Evolutionary conservation across 2,797 vertebrate species (phyloP).

Genomic region (Dendrocincla fuliginosa): DNA sequence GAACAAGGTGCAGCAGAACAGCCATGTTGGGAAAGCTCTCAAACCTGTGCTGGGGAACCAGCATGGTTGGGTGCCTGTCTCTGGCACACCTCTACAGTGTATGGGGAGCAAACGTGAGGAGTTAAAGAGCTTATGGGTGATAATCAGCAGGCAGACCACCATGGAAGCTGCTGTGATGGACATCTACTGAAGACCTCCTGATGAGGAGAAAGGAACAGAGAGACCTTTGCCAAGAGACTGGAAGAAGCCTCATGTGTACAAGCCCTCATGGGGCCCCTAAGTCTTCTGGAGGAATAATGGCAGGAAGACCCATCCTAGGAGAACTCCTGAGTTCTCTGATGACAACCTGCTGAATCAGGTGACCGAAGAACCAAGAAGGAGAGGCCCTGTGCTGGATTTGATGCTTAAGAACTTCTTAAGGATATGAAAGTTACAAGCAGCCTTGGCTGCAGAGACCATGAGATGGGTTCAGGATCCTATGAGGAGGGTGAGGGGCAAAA

Average conservation of each 20-base stretch:
- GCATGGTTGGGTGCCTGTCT: fast-evolving
- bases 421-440: neutral
- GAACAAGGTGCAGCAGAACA: neutral
- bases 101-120: neutral
- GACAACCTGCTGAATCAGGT: neutral
- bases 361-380: neutral
- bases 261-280: neutral
- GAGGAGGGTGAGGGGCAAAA: neutral
- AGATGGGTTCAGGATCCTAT: neutral
- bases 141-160: neutral
- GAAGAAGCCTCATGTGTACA: neutral
- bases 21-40: neutral
- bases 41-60: neutral
- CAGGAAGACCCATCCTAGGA: neutral
- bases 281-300: neutral
- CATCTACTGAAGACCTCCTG: neutral
- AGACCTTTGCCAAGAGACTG: neutral
- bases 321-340: neutral
- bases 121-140: neutral
- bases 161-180: neutral
- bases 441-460: neutral
- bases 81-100: fast-evolving
- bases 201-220: neutral
- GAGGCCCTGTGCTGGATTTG: neutral
- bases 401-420: neutral